Evolutionary conservation across 2,888 invertebrate genomes (phyloP), one percentile per base, ranked within the genome.

Genomic region (Latheticus oryzae): DNA sequence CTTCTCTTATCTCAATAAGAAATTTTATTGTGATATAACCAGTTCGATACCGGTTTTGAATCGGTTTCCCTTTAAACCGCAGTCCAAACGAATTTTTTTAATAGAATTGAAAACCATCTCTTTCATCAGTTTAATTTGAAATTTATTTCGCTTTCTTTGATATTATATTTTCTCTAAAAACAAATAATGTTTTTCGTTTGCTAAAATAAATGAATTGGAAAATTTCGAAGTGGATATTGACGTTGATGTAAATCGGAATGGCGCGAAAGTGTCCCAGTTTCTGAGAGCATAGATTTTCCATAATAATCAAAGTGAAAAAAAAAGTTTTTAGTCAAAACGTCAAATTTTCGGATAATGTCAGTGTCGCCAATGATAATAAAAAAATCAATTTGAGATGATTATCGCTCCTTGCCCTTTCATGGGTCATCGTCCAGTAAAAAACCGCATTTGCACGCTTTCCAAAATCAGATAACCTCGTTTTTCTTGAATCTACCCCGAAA

Each of bases 11-110:
- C 42, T 12, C 16, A 23, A 16, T 3, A 13, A 21, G n/a, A 32
- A 26, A 4, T n/a, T 28, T 42, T 48, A 47, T 33, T 32, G 35
- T 48, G 48, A 48, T 48, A 48, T 33, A 48, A 48, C 35, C 48
- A 24, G 35, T 48, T 33, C 35, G 48, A 5, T 48, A 33, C 48
- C 24, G 35, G 48, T 35, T 48, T 13, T n/a, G n/a, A n/a, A n/a
- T n/a, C n/a, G n/a, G n/a, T n/a, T n/a, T n/a, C 5, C 5, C 5
- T 21, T 21, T 21, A n/a, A n/a, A n/a, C n/a, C n/a, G n/a, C n/a
- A n/a, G n/a, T n/a, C n/a, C n/a, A n/a, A n/a, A n/a, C n/a, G n/a
- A n/a, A n/a, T n/a, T n/a, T n/a, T n/a, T n/a, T n/a, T n/a, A n/a
- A n/a, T n/a, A n/a, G n/a, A n/a, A n/a, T n/a, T n/a, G n/a, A n/a